A percentile compares a stretch with the other conserved stretches of the same genome.
Evolutionary conservation across 1,140 invertebrate species (phyloP).

Genomic region (Bactericera cockerelli): DNA sequence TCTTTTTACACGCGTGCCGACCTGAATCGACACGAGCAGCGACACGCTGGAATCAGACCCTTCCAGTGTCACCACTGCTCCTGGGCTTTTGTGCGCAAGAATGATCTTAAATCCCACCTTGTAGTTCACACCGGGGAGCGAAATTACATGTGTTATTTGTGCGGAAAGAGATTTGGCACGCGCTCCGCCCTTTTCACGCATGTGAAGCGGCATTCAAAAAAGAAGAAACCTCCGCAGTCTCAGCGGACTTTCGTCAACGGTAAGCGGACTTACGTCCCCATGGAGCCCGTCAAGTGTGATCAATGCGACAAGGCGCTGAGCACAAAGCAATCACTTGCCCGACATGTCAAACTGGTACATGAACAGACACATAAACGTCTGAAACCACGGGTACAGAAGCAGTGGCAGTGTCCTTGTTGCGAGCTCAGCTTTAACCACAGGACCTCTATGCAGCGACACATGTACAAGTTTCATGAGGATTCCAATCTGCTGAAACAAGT

Average conservation of each 20-base stretch:
- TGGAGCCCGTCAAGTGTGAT: not conserved
- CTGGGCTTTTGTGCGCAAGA: slow-evolving; percentile 22
- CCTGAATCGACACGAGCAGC: slow-evolving; percentile 14
- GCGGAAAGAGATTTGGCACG: slow-evolving; percentile 35
- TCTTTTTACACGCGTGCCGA: slow-evolving; percentile 15
- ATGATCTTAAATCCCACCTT: slow-evolving; percentile 19
- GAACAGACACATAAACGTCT: not conserved
- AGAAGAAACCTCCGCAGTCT: not conserved
- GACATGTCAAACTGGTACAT: not conserved
- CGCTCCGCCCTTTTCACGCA: slow-evolving; percentile 20
- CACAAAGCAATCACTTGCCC: not conserved
- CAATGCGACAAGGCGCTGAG: not conserved
- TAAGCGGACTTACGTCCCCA: not conserved
- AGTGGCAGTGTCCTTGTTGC: not conserved
- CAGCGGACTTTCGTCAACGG: not conserved
- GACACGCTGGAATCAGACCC: slow-evolving; percentile 40
- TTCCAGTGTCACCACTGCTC: slow-evolving; percentile 36
- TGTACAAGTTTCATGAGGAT: not conserved
- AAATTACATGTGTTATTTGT: slow-evolving; percentile 34
- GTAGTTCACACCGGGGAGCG: slow-evolving; percentile 29
- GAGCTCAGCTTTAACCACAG: not conserved
- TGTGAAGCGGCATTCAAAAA: slow-evolving; percentile 25
- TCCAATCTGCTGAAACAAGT: not conserved
- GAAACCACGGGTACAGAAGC: not conserved
- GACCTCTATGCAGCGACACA: not conserved